These are phyloP conservation scores for Dorcus parallelipipedus DNA, from an alignment of 2,888 invertebrate species.

Conservation along the genomic window DNA sequence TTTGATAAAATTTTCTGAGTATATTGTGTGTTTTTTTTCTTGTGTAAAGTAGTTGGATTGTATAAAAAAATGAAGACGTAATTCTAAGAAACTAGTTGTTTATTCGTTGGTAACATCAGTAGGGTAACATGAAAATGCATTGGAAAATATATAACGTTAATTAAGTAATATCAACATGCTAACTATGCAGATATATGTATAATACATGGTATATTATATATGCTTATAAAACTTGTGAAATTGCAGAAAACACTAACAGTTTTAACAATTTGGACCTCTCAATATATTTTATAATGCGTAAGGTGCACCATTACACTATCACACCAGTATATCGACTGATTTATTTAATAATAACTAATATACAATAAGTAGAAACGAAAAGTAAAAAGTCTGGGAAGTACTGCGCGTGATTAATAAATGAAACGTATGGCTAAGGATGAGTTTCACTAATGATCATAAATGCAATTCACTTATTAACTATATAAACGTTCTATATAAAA, in stretches of 20 bases:
- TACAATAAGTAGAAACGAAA: slow-evolving; percentile 18
- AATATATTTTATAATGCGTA: slow-evolving; percentile 41
- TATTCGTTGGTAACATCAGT: slow-evolving; percentile 50
- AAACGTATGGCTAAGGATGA: background rate
- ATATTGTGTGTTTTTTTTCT: too few species aligned
- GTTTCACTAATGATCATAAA: background rate
- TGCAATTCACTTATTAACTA: background rate
- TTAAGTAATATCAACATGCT: slow-evolving; percentile 45
- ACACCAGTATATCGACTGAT: slow-evolving; percentile 35
- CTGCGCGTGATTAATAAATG: too few species aligned
- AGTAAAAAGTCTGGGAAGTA: slow-evolving; percentile 1
- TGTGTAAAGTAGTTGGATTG: too few species aligned
- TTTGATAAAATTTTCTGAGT: too few species aligned
- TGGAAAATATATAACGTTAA: slow-evolving; percentile 47
- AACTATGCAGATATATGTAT: slow-evolving; percentile 45
- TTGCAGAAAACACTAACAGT: slow-evolving; percentile 50
- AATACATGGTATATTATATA: slow-evolving; percentile 46
- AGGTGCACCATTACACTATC: slow-evolving; percentile 50
- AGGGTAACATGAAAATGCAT: slow-evolving; percentile 49
- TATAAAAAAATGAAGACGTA: too few species aligned
- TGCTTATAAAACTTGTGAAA: slow-evolving; percentile 52
- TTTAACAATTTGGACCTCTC: slow-evolving; percentile 51
- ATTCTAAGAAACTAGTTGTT: slow-evolving; percentile 49
- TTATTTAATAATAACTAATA: too few species aligned
- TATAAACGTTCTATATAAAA: too few species aligned